A percentile compares a stretch with the other conserved stretches of the same genome.
Conservation (phyloP, 2,797 vertebrate genomes). For the Amniataba percoides region DNA sequence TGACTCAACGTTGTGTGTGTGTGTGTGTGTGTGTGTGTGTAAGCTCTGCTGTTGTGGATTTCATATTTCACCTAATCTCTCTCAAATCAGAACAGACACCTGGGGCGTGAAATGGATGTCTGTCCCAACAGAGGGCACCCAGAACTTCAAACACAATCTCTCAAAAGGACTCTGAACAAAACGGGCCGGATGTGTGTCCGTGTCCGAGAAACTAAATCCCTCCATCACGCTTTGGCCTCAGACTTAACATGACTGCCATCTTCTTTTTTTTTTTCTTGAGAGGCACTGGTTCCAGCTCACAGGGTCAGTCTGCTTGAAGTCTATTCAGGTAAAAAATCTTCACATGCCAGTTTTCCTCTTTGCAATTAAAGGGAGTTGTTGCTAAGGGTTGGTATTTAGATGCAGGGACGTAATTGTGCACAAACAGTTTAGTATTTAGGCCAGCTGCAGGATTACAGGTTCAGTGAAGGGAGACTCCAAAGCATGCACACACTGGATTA, state of each 20-base stretch:
- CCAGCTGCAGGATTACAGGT: background rate
- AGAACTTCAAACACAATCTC: constrained; percentile 48
- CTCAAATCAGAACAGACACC: constrained; percentile 60
- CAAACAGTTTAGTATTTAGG: background rate
- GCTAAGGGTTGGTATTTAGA: background rate
- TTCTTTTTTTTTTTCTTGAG: constrained; percentile 13
- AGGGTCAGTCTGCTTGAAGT: constrained; percentile 4
- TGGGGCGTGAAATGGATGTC: constrained; percentile 70
- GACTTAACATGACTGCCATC: constrained; percentile 24
- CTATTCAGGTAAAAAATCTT: background rate
- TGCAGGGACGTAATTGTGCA: background rate
- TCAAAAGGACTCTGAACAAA: constrained; percentile 30
- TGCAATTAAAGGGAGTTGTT: background rate
- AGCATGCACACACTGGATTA: background rate
- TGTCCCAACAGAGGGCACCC: constrained; percentile 47
- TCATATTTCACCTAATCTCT: constrained; percentile 63
- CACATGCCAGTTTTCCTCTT: background rate
- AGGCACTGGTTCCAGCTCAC: background rate
- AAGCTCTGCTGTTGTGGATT: constrained; percentile 48
- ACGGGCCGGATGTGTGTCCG: background rate
- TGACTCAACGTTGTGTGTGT: background rate
- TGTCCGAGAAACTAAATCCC: constrained; percentile 36
- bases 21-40: constrained; percentile 17
- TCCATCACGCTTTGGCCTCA: constrained; percentile 19
- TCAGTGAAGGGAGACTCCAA: background rate